phyloP scores from a whole-genome alignment of 1,140 invertebrate species.

The Hylaeus anthracinus region DNA sequence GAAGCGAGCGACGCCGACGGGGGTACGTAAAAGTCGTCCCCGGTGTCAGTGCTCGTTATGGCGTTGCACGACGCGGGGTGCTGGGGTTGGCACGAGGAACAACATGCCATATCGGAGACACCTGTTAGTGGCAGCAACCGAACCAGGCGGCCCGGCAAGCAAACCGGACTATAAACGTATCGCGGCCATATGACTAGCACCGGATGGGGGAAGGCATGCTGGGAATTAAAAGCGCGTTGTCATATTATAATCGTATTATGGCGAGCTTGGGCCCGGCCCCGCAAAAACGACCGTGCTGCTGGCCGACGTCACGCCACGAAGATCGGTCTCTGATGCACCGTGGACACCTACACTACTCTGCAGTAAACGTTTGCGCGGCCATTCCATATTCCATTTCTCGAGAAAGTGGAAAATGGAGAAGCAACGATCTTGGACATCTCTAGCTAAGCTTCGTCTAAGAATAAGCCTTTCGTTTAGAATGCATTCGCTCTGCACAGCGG shows the following conservation, averaged over 20 bases:
- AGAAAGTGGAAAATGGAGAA: too few species aligned
- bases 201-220: constrained; percentile 62
- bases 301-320: constrained; percentile 43
- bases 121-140: constrained; percentile 71
- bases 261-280: constrained; percentile 49
- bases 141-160: constrained; percentile 35
- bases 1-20: constrained; percentile 30
- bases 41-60: constrained; percentile 64
- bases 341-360: constrained; percentile 23
- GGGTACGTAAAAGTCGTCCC: constrained; percentile 44
- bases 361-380: too few species aligned
- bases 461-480: too few species aligned
- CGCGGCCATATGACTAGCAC: constrained; percentile 67
- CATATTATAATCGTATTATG: constrained; percentile 78
- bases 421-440: too few species aligned
- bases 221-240: constrained; percentile 75
- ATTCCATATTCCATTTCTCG: background rate
- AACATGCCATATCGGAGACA: constrained; percentile 78
- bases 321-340: constrained; percentile 32
- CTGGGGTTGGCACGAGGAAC: constrained; percentile 66
- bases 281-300: constrained; percentile 54
- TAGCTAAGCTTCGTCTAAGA: too few species aligned
- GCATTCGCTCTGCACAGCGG: too few species aligned
- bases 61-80: constrained; percentile 59
- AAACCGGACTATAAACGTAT: constrained; percentile 67